Base-by-base conservation (phyloP, 2,797 vertebrate species). In the Gorsachius magnificus region DNA sequence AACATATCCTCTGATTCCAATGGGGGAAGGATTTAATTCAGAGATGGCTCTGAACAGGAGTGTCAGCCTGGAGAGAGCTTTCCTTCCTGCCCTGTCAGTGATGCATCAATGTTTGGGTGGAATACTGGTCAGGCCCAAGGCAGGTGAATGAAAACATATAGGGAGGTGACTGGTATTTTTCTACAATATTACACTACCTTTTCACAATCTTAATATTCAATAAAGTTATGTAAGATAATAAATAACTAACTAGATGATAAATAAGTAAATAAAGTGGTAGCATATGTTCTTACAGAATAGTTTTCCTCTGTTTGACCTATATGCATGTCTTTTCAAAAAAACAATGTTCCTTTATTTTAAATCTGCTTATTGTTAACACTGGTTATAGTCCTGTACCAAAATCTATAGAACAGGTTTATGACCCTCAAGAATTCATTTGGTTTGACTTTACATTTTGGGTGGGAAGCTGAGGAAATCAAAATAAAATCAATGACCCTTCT, bases 401-500 rank as follows among this genome's bases (percentile, higher is more conserved):
- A 83, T 68, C 46, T 46, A 25, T 20, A 56, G 25, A 63, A 56
- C 29, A 69, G 7, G 8, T 72, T 91, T 81, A 90, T 56, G 19
- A 56, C 16, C 8, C 5, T 33, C 14, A 51, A 69, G 20, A 60
- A 76, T 74, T 21, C 18, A 21, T 43, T 80, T 64, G 22, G 24
- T 76, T 78, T 90, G 38, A 74, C 46, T 82, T 87, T 56, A 60
- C 9, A 16, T 63, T 82, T 87, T 28, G 5, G 7, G 0, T 0
- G 5, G 6, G 13, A 72, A 72, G 48, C 7, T 79, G 31, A 63
- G 51, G 45, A 92, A 89, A 84, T 64, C 21, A 21, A 91, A 94
- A 65, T 19, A 76, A 70, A 89, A 69, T 4, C 48, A 87, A 43
- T 57, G 80, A 90, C 53, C n/a, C 19, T 93, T 87, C 48, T 85